These are phyloP conservation scores for Saxidomus purpurata DNA, from an alignment of 1,140 invertebrate species.

Conservation along the genomic window DNA sequence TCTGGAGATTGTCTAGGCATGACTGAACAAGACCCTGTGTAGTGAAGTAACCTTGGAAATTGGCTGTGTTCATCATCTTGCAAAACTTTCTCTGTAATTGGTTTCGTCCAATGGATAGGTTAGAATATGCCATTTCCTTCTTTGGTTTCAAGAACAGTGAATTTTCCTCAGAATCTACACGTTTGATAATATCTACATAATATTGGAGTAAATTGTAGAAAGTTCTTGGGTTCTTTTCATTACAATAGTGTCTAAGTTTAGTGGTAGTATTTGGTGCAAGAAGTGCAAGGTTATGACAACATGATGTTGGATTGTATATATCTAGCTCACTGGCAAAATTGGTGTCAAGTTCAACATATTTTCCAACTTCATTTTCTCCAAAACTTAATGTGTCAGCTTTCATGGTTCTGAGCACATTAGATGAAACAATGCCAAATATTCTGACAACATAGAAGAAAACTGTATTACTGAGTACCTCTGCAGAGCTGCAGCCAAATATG, in stretches of 20 bases:
- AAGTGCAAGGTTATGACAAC: background rate
- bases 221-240: slow-evolving; percentile 25
- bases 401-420: background rate
- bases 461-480: slow-evolving; percentile 24
- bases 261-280: background rate
- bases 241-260: slow-evolving; percentile 29
- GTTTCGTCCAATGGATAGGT: background rate
- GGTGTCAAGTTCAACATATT: slow-evolving; percentile 41
- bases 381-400: slow-evolving; percentile 12
- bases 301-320: background rate
- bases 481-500: slow-evolving; percentile 18
- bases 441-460: slow-evolving; percentile 38
- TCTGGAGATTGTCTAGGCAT: background rate
- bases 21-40: slow-evolving; percentile 33
- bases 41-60: slow-evolving; percentile 25
- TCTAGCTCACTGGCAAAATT: slow-evolving; percentile 2
- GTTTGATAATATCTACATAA: slow-evolving; percentile 15
- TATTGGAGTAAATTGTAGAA: slow-evolving; percentile 47
- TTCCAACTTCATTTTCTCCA: slow-evolving; percentile 23
- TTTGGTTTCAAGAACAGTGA: slow-evolving; percentile 6
- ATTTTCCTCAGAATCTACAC: background rate
- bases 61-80: slow-evolving; percentile 7
- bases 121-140: background rate
- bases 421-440: slow-evolving; percentile 31
- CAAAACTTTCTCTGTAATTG: slow-evolving; percentile 33